phyloP scores from a whole-genome alignment of 1,140 invertebrate genomes.

The Octopus sinensis region DNA sequence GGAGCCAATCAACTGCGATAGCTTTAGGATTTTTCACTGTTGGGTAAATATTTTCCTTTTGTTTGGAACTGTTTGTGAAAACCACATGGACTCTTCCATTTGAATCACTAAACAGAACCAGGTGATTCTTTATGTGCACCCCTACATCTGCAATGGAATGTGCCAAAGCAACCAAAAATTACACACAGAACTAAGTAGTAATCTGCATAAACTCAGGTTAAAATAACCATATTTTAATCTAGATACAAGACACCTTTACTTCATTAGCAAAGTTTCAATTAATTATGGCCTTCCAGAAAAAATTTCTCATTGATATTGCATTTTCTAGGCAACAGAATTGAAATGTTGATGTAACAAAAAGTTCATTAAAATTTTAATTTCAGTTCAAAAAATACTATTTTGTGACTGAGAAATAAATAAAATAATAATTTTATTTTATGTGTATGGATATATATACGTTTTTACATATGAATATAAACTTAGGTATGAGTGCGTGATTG shows the following conservation, averaged over 20 bases:
- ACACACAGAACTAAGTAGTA: no score
- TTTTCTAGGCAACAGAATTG: no score
- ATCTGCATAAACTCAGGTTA: no score
- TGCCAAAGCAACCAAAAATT: no score
- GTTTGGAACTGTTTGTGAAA: conserved; percentile 64
- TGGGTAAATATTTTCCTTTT: conserved; percentile 29
- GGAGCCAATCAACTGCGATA: conserved; percentile 83
- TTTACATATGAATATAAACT: neutral
- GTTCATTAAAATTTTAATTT: no score
- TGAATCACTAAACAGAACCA: conserved; percentile 72
- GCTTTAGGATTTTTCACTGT: conserved; percentile 32
- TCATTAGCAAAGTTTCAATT: no score
- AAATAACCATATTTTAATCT: no score
- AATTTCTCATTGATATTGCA: no score
- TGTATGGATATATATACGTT: neutral
- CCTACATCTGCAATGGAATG: conserved; percentile 65
- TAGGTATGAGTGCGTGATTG: neutral
- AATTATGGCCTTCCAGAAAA: no score
- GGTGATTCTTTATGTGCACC: conserved; percentile 68
- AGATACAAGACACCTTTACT: no score
- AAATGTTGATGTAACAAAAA: no score
- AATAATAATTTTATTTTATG: neutral
- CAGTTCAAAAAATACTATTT: no score
- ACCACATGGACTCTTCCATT: conserved; percentile 58
- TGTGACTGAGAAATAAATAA: neutral